Percentiles rank a stretch among this genome's conserved stretches.
These are phyloP conservation scores for Dicerorhinus sumatrensis DNA, from an alignment of 2,113 vertebrate species.

Conservation along the genomic window DNA sequence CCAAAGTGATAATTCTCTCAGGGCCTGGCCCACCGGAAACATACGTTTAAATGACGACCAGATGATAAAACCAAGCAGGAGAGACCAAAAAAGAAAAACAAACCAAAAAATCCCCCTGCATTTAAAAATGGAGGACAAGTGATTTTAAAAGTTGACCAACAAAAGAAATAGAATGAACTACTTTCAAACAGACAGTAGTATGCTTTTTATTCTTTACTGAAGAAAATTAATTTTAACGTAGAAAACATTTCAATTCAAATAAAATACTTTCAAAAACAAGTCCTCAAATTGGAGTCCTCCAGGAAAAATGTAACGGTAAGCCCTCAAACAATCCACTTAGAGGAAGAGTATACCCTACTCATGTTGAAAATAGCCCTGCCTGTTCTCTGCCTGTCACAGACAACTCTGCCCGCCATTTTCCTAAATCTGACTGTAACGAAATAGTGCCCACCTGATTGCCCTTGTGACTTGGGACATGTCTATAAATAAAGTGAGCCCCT, in stretches of 20 bases:
- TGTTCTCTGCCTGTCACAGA: neutral
- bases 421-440: neutral
- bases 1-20: neutral
- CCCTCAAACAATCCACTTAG: neutral
- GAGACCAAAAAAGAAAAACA: neutral
- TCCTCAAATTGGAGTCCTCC: neutral
- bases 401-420: neutral
- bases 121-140: neutral
- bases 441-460: neutral
- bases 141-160: neutral
- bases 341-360: neutral
- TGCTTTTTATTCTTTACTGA: neutral
- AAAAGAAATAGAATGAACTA: neutral
- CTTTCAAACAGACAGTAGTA: neutral
- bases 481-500: neutral
- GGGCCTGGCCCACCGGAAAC: neutral
- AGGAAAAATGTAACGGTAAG: neutral
- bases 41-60: neutral
- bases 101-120: neutral
- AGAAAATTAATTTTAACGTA: neutral
- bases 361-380: too few relatives aligned
- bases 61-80: neutral
- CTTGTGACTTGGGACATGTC: neutral
- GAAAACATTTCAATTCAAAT: neutral
- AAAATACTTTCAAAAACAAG: conserved; percentile 1